Evolutionary conservation across 2,888 invertebrate genomes (phyloP).

Genomic region (Drosophila testacea): DNA sequence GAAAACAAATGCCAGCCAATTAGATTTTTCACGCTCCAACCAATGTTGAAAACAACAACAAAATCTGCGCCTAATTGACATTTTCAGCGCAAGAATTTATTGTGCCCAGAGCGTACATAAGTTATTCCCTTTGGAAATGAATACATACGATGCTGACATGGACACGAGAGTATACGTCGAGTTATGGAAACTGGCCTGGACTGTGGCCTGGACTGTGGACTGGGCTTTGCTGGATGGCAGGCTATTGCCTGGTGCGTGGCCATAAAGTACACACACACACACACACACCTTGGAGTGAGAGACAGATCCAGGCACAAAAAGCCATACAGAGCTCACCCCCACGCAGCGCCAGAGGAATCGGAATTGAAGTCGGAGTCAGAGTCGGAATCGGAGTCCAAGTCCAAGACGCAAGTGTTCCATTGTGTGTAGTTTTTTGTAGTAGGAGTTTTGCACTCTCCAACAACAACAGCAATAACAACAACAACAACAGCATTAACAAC

Average conservation of each 20-base stretch:
- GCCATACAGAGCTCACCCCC: constrained; percentile 65
- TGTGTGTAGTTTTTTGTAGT: constrained; percentile 56
- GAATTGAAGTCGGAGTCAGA: constrained; percentile 5
- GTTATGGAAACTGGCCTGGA: constrained; percentile 62
- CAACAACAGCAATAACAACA: constrained; percentile 12
- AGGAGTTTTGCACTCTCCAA: constrained; percentile 56
- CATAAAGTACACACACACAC: constrained; percentile 66
- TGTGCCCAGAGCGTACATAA: constrained; percentile 85
- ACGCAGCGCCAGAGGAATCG: constrained; percentile 71
- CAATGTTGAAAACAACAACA: constrained; percentile 32
- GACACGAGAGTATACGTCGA: constrained; percentile 60
- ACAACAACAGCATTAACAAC: constrained; percentile 38
- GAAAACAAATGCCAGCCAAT: constrained; percentile 75
- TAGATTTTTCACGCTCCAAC: constrained; percentile 76
- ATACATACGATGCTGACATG: constrained; percentile 71
- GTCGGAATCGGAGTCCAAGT: constrained; percentile 21
- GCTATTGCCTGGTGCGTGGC: constrained; percentile 65
- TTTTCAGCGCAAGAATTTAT: constrained; percentile 85
- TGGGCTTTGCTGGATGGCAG: constrained; percentile 28
- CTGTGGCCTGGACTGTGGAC: constrained; percentile 33
- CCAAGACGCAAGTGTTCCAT: constrained; percentile 75
- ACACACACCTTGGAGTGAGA: constrained; percentile 28
- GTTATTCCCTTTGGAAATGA: constrained; percentile 85
- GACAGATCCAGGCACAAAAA: constrained; percentile 35
- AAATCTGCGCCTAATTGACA: constrained; percentile 83